Base-by-base conservation (phyloP, 2,797 vertebrate species). In the Gymnodraco acuticeps region DNA sequence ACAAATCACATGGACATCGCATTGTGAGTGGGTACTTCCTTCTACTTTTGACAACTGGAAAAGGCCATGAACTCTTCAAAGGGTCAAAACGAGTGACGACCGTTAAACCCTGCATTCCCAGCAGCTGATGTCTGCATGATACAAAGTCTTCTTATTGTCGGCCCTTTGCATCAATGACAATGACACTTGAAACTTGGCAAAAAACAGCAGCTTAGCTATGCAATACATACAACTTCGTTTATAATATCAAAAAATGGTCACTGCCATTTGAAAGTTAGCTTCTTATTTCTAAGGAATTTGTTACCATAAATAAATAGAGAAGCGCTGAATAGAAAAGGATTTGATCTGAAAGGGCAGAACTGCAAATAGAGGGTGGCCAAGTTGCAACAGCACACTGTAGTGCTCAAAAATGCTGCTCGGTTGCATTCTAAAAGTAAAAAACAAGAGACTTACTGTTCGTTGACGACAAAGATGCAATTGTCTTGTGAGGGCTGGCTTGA, bases 381-480 rank as follows among this genome's bases (percentile, higher is more conserved):
- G 51, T 52, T 84, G 77, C 45, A 72, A 42, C 70, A 48, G 69
- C 72, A 60, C 71, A 83, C 66, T 58, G 72, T 51, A 79, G 53
- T 45, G 61, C 73, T 80, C 9, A 84, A 80, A 91, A 88, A 94
- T 88, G 89, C 51, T 10, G 67, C 81, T 45, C 63, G 74, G 83
- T 83, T 60, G 73, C 82, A 89, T 87, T 92, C 84, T 84, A 23
- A 75, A 52, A 64, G 70, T 20, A 79, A 69, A 65, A 77, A 82
- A 90, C 87, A 93, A 92, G 83, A 73, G 74, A 97, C 98, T 98
- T 96, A 99, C 98, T 99, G 97, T 92, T 99, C 98, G 87, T 96
- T 99, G 87, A 99, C 92, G 45, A 99, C 97, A 93, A 99, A 99
- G 94, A 99, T 99, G 87, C 98, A 99, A 88, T 99, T 99, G 93